phyloP scores from a whole-genome alignment of 2,888 invertebrate species.

The Melanophora roralis region DNA sequence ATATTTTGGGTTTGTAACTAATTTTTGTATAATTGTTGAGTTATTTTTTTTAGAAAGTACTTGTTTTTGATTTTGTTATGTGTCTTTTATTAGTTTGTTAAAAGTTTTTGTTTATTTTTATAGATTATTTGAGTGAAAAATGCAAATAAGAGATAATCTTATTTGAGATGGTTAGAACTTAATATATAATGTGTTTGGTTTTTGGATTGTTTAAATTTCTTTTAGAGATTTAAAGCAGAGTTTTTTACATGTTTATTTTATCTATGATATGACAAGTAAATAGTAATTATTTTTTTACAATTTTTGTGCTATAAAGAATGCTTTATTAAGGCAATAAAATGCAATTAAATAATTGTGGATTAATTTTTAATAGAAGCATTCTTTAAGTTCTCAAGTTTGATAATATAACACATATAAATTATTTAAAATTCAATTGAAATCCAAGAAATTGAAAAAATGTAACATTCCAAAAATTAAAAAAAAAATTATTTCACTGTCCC shows the following conservation, averaged over 20 bases:
- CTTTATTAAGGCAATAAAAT: too few relatives aligned
- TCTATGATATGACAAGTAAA: constrained; percentile 35
- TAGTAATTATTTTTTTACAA: neutral
- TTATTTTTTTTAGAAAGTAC: neutral
- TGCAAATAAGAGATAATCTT: constrained; percentile 45
- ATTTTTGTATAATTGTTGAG: neutral
- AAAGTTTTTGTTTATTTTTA: neutral
- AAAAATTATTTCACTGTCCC: neutral
- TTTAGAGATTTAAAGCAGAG: neutral
- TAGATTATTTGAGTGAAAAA: constrained; percentile 4
- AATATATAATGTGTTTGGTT: neutral
- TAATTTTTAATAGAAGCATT: too few relatives aligned
- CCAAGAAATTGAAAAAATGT: too few relatives aligned
- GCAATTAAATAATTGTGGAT: too few relatives aligned
- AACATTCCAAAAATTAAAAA: too few relatives aligned
- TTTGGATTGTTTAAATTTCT: neutral
- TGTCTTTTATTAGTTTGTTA: constrained; percentile 14
- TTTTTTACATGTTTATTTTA: constrained; percentile 6
- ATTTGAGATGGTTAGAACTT: neutral
- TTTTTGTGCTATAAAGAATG: neutral
- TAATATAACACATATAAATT: too few relatives aligned
- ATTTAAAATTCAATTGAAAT: too few relatives aligned
- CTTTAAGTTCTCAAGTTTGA: too few relatives aligned
- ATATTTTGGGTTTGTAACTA: neutral
- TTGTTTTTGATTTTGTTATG: constrained; percentile 31